Base-by-base conservation (phyloP, 2,797 vertebrate species). In the Gobio occitaniae region DNA sequence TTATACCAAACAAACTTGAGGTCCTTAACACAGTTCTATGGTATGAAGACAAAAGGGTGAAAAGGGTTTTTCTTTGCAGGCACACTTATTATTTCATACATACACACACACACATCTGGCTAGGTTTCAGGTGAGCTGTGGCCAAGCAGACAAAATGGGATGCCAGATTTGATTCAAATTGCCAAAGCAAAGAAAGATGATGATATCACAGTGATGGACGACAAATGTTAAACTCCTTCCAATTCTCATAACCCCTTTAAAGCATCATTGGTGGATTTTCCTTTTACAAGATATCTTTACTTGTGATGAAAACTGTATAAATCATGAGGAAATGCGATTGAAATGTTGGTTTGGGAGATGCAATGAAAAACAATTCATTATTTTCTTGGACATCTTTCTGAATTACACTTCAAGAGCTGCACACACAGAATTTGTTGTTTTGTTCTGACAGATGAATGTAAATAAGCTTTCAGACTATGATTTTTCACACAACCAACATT, bases 181-280 rank as follows among this genome's bases (percentile, higher is more conserved):
- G 90, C 89, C 71, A 87, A 81, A 90, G 63, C 68, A 47, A 63
- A 81, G 83, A 86, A 87, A 74, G 78, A 86, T 86, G 87, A 87
- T 93, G 93, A 94, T 89, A 91, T 93, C 92, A 93, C 90, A 88
- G 9, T 90, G 91, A 95, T 90, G 81, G 91, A 94, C 88, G 87
- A 86, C 84, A 90, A 84, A 87, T 87, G 89, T 91, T 88, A 48
- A 78, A 61, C 85, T 90, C 84, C 84, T 87, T 84, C 47, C 19
- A 82, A 63, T 38, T 88, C 76, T 78, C 56, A 77, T 61, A 87
- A 71, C 29, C 41, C 59, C 13, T 38, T 76, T 85, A 89, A 59
- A 86, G 90, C 86, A 89, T 85, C 78, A 80, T 78, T 89, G 88
- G 87, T 91, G 89, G 84, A 84, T 88, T 80, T 87, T 80, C 75